Base-by-base conservation (phyloP, 1,140 invertebrate species). In the Plodia interpunctella region DNA sequence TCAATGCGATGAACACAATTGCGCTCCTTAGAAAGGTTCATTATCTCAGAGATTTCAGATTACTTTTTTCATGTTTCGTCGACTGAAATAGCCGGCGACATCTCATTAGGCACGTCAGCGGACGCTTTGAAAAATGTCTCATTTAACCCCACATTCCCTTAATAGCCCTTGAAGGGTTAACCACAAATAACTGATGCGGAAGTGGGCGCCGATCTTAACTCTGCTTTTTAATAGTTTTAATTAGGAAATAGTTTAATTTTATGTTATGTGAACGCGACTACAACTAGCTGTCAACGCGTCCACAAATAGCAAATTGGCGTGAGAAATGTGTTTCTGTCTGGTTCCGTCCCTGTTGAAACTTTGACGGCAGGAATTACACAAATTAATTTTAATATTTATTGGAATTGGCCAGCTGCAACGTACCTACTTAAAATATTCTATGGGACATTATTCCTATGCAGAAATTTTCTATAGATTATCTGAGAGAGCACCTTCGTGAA, bases 211-310 rank as follows among this genome's bases (percentile, higher is more conserved):
- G 62, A 69, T 64, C 72, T 66, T 57, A 62, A 74, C 63, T 70
- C 62, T 54, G 70, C 72, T 87, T 82, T 81, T 81, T 80, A 84
- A 85, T 85, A 80, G 80, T 85, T 86, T 87, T 83, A 88, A 88
- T 87, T 87, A 87, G 81, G 83, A 87, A 88, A 87, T 79, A 80
- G 80, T 83, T 87, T 85, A 88, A 85, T 82, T 80, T 81, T 77
- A 69, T 59, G 64, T 78, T 68, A 60, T 73, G 74, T 67, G 66
- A 71, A 68, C 57, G 55, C 38, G 38, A 44, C 38, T 50, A 65
- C 35, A 49, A 62, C 38, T 49, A 25, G 55, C 64, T 72, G 74
- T 74, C 79, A 72, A 68, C 68, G 60, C 68, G 72, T 74, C 70
- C 70, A 65, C 54, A 60, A 61, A 72, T 73, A 70, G 74, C 68